phyloP scores from a whole-genome alignment of 2,113 vertebrate species.

The Albula goreensis region DNA sequence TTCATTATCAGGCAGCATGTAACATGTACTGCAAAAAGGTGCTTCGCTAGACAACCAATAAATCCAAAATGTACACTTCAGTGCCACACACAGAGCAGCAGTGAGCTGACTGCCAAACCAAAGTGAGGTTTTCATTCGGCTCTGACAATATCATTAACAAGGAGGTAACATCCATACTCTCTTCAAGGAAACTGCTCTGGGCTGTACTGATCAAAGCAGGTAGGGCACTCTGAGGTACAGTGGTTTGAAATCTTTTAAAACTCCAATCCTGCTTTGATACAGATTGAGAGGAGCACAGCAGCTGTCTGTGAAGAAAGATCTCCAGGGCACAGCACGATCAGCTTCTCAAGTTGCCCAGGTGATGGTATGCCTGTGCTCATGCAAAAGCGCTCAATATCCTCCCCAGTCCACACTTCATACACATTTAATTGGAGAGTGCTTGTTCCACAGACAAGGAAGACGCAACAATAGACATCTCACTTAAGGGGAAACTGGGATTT shows the following conservation, averaged over 20 bases:
- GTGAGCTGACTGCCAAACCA: background rate
- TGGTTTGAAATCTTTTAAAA: background rate
- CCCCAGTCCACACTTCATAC: constrained; percentile 39
- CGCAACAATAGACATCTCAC: constrained; percentile 18
- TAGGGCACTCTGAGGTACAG: background rate
- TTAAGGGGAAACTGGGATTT: constrained; percentile 6
- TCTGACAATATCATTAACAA: background rate
- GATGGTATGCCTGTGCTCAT: constrained; percentile 56
- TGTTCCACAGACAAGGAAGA: constrained; percentile 26
- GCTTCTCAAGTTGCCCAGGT: constrained; percentile 49
- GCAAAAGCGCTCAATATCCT: constrained; percentile 50
- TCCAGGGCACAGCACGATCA: background rate
- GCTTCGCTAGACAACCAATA: background rate
- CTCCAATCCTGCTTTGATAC: background rate
- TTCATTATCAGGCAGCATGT: background rate
- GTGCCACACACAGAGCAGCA: background rate
- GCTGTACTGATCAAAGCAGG: background rate
- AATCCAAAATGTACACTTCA: background rate
- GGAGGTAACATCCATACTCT: background rate
- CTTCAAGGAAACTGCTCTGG: background rate
- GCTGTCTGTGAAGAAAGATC: background rate
- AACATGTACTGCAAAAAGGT: background rate
- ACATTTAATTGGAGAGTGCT: constrained; percentile 51
- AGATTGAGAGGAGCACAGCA: constrained; percentile 12
- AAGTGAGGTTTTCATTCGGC: background rate